Evolutionary conservation across 2,113 vertebrate species (phyloP), one percentile per base, ranked within the genome.

Genomic region (Pelobates fuscus): DNA sequence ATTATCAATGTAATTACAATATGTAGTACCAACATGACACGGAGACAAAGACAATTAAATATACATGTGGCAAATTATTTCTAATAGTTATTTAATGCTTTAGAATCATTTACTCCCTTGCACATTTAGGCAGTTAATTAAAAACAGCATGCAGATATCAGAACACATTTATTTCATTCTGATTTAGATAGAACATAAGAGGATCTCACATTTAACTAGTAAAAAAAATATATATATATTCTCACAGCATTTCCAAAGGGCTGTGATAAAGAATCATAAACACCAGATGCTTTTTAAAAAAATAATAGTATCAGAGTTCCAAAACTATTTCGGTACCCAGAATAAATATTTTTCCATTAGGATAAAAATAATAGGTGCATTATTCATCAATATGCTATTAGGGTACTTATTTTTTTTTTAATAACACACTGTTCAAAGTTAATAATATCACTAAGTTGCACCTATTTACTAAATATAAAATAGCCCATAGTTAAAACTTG

Each of bases 11-110:
- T 49, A 18, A 49, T 49, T 49, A 49, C 44, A 49, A 17, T 49
- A 49, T 49, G 12, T 17, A 14, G 5, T 49, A 18, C 44, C 44
- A 49, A 49, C 17, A 49, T 5, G 17, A 49, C 44, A 17, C 44
- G 12, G 44, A 49, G 32, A 37, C 32, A 37, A 49, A 49, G 44
- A 49, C 44, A 49, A 49, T 49, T 49, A 49, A 49, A 49, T 49
- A 49, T 49, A 49, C 44, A 49, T 49, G 44, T 18, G 17, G 44
- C 44, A 49, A 49, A 49, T 49, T 49, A 49, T 49, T 49, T 49
- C 12, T 49, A 49, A 49, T 49, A 49, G 44, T 17, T 49, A 49
- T 18, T 49, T 49, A 49, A 49, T 49, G 17, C 15, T 49, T 49
- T 17, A 49, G 44, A 18, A 14, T 49, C 12, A 49, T 49, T 49